These are phyloP conservation scores for Colletes latitarsis DNA, from an alignment of 1,140 invertebrate genomes.

Conservation along the genomic window DNA sequence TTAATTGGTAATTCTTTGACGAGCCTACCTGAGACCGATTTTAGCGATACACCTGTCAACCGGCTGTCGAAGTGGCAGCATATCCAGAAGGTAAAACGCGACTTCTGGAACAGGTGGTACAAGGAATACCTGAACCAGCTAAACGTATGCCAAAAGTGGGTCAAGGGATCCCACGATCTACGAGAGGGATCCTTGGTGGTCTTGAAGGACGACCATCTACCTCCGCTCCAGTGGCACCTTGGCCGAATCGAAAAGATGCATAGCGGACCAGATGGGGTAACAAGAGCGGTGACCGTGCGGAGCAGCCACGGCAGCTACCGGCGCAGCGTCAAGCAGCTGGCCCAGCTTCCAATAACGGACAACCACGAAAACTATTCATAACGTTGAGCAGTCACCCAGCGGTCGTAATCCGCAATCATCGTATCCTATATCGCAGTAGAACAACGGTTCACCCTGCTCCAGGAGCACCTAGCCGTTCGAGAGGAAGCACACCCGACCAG, in stretches of 20 bases:
- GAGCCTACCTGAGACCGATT: neutral
- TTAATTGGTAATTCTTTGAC: conserved; percentile 5
- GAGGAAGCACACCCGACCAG: too few relatives aligned
- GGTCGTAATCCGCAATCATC: too few relatives aligned
- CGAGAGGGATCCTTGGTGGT: neutral
- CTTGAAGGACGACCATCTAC: neutral
- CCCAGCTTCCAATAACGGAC: neutral
- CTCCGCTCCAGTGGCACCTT: neutral
- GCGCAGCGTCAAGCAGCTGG: neutral
- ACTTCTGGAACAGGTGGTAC: conserved; percentile 15
- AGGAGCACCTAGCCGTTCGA: too few relatives aligned
- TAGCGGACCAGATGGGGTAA: neutral
- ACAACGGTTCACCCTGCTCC: too few relatives aligned
- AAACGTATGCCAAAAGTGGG: neutral
- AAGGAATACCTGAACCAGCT: neutral
- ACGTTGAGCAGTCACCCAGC: too few relatives aligned
- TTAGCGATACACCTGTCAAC: too few relatives aligned
- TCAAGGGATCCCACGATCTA: neutral
- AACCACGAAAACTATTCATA: too few relatives aligned
- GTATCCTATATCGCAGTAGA: too few relatives aligned
- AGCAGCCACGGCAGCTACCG: neutral
- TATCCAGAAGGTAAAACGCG: neutral
- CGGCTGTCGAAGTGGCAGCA: neutral
- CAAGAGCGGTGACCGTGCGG: neutral
- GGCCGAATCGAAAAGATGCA: neutral